Conservation (phyloP, 2,113 vertebrate species). For the Apteryx owenii region DNA sequence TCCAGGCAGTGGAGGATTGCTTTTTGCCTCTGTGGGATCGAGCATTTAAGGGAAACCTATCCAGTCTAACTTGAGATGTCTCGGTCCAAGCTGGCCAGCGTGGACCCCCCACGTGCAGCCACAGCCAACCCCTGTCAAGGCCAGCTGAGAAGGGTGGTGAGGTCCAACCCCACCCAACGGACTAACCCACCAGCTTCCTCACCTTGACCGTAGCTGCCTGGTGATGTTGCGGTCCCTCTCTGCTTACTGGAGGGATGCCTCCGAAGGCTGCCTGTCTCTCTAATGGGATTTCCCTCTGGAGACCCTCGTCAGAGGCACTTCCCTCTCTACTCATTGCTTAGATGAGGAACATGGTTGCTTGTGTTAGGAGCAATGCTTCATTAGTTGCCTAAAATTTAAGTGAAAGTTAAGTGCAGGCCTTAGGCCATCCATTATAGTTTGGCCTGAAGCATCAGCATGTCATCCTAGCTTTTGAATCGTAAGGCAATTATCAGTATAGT, state of each 20-base stretch:
- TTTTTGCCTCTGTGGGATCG: too few species aligned
- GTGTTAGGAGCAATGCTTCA: not conserved
- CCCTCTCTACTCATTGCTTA: not conserved
- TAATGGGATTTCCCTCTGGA: not conserved
- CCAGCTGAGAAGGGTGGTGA: not conserved
- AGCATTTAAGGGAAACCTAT: not conserved
- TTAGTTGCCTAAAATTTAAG: not conserved
- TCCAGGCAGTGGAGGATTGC: not conserved
- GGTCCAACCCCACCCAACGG: too few species aligned
- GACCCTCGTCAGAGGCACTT: not conserved
- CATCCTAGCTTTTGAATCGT: not conserved
- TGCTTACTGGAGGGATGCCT: not conserved
- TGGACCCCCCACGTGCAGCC: not conserved
- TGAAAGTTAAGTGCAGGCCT: not conserved
- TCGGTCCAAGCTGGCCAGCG: too few species aligned
- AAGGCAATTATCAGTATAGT: not conserved
- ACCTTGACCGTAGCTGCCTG: too few species aligned
- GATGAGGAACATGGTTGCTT: not conserved
- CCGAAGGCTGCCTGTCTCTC: not conserved
- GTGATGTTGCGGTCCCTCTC: rapidly evolving
- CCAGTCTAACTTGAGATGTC: too few species aligned
- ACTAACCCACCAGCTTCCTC: not conserved
- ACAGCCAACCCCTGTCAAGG: not conserved
- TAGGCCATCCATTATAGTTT: not conserved
- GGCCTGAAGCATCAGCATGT: not conserved